Evolutionary conservation across 2,888 invertebrate genomes (phyloP).

Genomic region (Drosophila helvetica): DNA sequence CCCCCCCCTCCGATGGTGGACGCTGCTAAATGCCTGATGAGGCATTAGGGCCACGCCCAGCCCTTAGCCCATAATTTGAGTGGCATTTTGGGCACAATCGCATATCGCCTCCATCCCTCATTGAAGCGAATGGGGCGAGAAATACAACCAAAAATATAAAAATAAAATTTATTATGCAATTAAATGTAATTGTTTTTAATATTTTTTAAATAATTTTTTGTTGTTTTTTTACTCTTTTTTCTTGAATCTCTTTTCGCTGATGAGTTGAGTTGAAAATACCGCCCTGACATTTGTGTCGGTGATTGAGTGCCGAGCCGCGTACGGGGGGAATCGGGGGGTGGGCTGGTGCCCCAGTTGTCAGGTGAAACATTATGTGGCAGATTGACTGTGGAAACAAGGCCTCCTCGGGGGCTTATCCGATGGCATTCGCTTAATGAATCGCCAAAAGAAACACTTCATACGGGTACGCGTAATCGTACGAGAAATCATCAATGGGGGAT

Average conservation of each 20-base stretch:
- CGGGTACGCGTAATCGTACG: background rate
- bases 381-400: constrained; percentile 39
- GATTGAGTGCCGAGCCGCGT: constrained; percentile 29
- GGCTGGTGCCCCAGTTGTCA: constrained; percentile 22
- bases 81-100: constrained; percentile 19
- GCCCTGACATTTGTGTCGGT: constrained; percentile 37
- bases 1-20: no score
- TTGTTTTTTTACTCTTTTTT: constrained; percentile 4
- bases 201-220: constrained; percentile 27
- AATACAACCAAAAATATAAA: constrained; percentile 35
- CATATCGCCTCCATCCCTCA: no score
- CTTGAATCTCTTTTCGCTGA: constrained; percentile 12
- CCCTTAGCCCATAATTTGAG: constrained; percentile 36
- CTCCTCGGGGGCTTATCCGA: constrained; percentile 33
- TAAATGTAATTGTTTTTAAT: constrained; percentile 39
- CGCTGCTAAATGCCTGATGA: constrained; percentile 11
- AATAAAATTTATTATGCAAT: constrained; percentile 63
- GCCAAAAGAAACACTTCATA: constrained; percentile 17
- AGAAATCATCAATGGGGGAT: constrained; percentile 6
- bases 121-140: background rate
- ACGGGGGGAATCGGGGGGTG: constrained; percentile 4
- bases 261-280: constrained; percentile 27
- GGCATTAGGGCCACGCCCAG: constrained; percentile 33
- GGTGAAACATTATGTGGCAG: constrained; percentile 42
- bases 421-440: constrained; percentile 31